Evolutionary conservation across 2,888 invertebrate genomes (phyloP), one percentile per base, ranked within the genome.

Genomic region (Eupithecia abbreviata): DNA sequence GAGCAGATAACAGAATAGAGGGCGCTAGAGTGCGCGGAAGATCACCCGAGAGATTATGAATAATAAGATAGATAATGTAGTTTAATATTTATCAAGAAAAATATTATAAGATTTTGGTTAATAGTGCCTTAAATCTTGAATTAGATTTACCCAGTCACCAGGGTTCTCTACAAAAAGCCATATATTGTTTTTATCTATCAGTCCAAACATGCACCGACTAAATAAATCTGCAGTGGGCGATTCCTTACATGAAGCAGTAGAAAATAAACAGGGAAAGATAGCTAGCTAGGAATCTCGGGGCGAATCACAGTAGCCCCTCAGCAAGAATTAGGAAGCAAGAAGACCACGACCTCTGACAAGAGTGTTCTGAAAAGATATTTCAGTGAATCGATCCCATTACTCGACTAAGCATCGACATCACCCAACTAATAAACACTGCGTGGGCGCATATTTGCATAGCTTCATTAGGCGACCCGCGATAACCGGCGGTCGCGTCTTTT

Each of bases 391-490:
- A 30, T 62, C 30, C 30, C 30, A 62, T 62, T 62, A 30, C 10
- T 30, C 10, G 62, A 62, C 10, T 10, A 30, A 62, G 30, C 18
- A 10, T 30, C 62, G 62, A 62, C 30, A 62, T 62, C 62, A 62
- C 30, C 10, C 30, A 30, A 18, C 30, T 45, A 51, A 76, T 70
- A 77, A 55, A 69, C 74, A 74, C 76, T 79, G 85, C 86, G 87
- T 86, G 86, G 88, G 86, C 84, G 85, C 82, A 73, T 82, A 90
- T 90, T 90, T 89, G 90, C 90, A 91, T 91, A 89, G 88, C 87
- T 90, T 90, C 90, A 90, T 91, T 90, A 91, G 85, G 82, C 80
- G 83, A 80, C 80, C 78, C 81, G 83, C 84, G 86, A 86, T 90
- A 88, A 83, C 77, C 72, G 79, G 81, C 85, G 85, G 82, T 80